Base-by-base conservation (phyloP, 1,140 invertebrate genomes). In the Dendrolimus kikuchii region DNA sequence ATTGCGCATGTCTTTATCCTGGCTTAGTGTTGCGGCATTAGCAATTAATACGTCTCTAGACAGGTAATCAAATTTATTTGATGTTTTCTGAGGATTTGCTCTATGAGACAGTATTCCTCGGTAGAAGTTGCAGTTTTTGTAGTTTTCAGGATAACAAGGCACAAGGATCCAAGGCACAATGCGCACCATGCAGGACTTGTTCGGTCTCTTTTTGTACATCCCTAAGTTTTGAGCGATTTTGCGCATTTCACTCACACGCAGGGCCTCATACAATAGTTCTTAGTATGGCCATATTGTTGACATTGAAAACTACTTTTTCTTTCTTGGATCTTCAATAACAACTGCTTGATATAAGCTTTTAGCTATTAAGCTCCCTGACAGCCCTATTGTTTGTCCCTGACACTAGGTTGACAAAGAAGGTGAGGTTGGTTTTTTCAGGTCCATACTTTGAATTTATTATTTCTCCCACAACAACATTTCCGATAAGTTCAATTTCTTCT, bases 231-330 rank as follows among this genome's bases (percentile, higher is more conserved):
- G 23, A 23, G 45, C 7, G 5, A 9, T 5, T 10, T 4, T 6
- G 4, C 49, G 23, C 49, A 50, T 41, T 50, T 50, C 9, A 41
- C 40, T 6, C 49, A 50, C 7, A 39, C 1, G 36, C 7, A 38
- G n/a, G 47, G 37, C 7, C 47, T 38, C 47, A 49, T 49, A 38
- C 47, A 49, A 6, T 49, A 49, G 39, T 49, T 49, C 7, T 49
- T 49, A 7, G 47, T 5, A 8, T 49, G 37, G 9, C 47, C 47
- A 38, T 49, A 49, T 38, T 49, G 0, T 49, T 49, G 47, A 7
- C 47, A 49, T 38, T 49, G 47, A 4, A 7, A 0, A 4, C 38
- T 5, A 8, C 5, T 5, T 38, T 38, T 7, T 49, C 36, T 49
- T 49, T 8, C 39, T 49, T 1, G 47, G 47, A 38, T 49, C 47